phyloP scores from a whole-genome alignment of 2,797 vertebrate genomes.

The Chelon auratus region DNA sequence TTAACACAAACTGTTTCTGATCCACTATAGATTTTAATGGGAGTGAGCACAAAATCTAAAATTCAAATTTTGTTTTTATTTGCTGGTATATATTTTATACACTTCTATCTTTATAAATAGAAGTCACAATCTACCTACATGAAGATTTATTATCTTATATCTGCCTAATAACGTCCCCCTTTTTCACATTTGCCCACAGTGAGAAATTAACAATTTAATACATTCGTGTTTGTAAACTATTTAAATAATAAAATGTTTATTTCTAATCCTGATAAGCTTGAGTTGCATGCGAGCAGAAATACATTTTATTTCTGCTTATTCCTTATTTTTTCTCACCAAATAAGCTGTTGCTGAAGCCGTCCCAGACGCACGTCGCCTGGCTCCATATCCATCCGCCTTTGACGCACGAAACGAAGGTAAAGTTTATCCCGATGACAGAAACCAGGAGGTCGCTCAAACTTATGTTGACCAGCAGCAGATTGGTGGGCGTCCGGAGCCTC shows the following conservation, averaged over 20 bases:
- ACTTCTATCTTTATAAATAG: no score
- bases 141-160: not conserved
- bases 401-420: constrained; percentile 91
- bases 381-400: constrained; percentile 90
- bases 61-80: not conserved
- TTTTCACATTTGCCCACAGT: not conserved
- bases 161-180: not conserved
- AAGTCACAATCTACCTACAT: no score
- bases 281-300: not conserved
- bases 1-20: not conserved
- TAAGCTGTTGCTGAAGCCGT: constrained; percentile 94
- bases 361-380: constrained; percentile 89
- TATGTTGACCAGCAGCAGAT: constrained; percentile 89
- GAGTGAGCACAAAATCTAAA: not conserved
- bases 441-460: constrained; percentile 91
- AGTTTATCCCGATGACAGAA: constrained; percentile 88
- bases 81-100: no score
- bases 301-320: not conserved
- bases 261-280: not conserved
- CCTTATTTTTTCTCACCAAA: constrained; percentile 86
- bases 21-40: not conserved
- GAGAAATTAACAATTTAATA: not conserved
- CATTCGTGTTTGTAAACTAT: not conserved
- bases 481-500: constrained; percentile 89
- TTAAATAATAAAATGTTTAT: not conserved